Base-by-base conservation (phyloP, 2,888 invertebrate genomes). In the Lasioglossum lativentre region DNA sequence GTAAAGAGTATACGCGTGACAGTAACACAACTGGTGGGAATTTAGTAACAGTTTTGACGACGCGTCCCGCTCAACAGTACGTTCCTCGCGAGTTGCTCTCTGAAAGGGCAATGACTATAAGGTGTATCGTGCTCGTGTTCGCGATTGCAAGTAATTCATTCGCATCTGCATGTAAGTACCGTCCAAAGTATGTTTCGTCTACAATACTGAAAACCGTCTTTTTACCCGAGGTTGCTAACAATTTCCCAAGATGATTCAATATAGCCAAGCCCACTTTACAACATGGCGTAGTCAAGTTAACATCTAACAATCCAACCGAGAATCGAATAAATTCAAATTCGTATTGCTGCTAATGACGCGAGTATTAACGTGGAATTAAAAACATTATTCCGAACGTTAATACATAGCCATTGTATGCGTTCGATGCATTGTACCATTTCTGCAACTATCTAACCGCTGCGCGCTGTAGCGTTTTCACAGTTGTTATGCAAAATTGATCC, bases 251-350 rank as follows among this genome's bases (percentile, higher is more conserved):
- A 45, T 86, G 87, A 86, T 76, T 86, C 83, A 76, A 78, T 83
- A 70, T 86, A 92, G 91, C 93, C 93, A 93, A 93, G 92, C 93
- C 93, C 93, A 92, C 78, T 88, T 86, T 72, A 86, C 86, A 93
- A 93, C 89, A 93, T 93, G 93, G 93, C 93, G 93, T 88, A 78
- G 52, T 71, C 45, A 34, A 66, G 47, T 72, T 59, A 45, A 63
- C 34, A 68, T 68, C 78, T 70, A 56, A 76, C 59, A 82, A 30
- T 56, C 30, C 70, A 63, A 38, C 12, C 19, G n/a, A 59, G 16
- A 47, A 45, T 59, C 3, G 38, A 75, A 12, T 52, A 45, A 68
- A 42, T 27, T 68, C 23, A 45, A 14, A 19, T 52, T 74, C 68
- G 6, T 38, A 12, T 16, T 52, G 12, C 3, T 68, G 38, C 34